phyloP scores from a whole-genome alignment of 2,888 invertebrate species.

The Gerris lacustris region DNA sequence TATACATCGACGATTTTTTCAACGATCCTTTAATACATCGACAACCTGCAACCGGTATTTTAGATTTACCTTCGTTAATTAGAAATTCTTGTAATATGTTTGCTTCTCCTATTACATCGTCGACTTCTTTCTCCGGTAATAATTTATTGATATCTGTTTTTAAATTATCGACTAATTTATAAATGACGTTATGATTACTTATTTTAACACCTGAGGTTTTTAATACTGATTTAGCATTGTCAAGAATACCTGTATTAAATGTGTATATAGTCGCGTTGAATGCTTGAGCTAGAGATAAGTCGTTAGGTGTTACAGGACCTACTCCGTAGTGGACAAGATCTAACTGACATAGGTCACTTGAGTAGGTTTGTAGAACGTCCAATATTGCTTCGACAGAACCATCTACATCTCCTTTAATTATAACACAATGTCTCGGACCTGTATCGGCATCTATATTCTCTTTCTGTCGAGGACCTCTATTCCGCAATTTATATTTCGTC shows the following conservation, averaged over 20 bases:
- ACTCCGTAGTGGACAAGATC: constrained; percentile 83
- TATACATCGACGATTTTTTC: constrained; percentile 52
- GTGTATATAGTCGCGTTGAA: constrained; percentile 74
- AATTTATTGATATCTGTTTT: constrained; percentile 60
- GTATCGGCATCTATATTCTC: constrained; percentile 36
- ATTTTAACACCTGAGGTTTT: constrained; percentile 40
- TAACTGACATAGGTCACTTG: constrained; percentile 58
- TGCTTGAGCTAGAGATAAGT: constrained; percentile 65
- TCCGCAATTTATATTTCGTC: constrained; percentile 46
- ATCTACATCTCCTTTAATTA: constrained; percentile 81
- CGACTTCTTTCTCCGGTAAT: constrained; percentile 59
- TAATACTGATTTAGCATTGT: constrained; percentile 20
- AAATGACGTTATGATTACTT: constrained; percentile 75
- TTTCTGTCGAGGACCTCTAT: constrained; percentile 48
- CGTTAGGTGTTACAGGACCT: constrained; percentile 69
- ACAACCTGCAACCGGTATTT: constrained; percentile 79
- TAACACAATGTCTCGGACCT: constrained; percentile 32
- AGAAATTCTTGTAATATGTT: constrained; percentile 70
- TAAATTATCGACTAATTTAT: constrained; percentile 79
- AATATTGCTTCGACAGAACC: constrained; percentile 93
- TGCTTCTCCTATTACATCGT: constrained; percentile 75
- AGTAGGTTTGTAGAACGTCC: constrained; percentile 78
- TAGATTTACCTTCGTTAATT: constrained; percentile 64
- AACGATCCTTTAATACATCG: constrained; percentile 67
- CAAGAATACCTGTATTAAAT: constrained; percentile 60